Evolutionary conservation across 2,797 vertebrate species (phyloP), one percentile per base, ranked within the genome.

Genomic region (Otolemur crassicaudatus): DNA sequence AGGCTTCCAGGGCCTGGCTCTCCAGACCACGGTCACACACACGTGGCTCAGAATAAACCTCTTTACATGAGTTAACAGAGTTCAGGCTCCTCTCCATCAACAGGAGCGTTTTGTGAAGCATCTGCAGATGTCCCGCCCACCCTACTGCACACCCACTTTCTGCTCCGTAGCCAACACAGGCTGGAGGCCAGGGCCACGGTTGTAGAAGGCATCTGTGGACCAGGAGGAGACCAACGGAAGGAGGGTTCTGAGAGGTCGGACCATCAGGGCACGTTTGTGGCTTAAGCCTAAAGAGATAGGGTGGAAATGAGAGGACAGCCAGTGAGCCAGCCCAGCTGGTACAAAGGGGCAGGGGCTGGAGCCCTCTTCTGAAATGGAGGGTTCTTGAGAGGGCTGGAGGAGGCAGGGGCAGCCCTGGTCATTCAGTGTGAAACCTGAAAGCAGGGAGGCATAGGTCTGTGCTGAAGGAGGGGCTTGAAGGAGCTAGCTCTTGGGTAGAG

Each of bases 401-500:
- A 10, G 29, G 58, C 25, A 11, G 11, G 16, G 23, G 31, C n/a
- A n/a, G 65, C 7, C 65, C 79, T 77, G 2, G 0, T 9, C 11
- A 2, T 43, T 20, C 43, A 49, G 31, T 6, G 65, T 43, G 5
- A 40, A 43, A 37, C 61, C 69, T 31, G 23, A 37, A 73, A 13
- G 53, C n/a, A 0, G 3, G 4, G 19, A 29, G 73, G n/a, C 0
- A 7, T 23, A 37, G 4, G 1, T 4, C 7, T 29, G 22, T 0
- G 10, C 53, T 40, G 79, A 17, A 29, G 70, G 29, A 37, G 37
- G 14, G 8, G 9, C 27, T 40, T 17, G 34, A 0, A 0, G 11
- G 11, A 46, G 56, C 17, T 11, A 13, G 43, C 79, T 29, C 37
- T 0, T 2, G n/a, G 27, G 27, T 5, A 22, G 20, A 1, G 25